Conservation (phyloP, 2,113 vertebrate species). For the Cebidichthys violaceus region DNA sequence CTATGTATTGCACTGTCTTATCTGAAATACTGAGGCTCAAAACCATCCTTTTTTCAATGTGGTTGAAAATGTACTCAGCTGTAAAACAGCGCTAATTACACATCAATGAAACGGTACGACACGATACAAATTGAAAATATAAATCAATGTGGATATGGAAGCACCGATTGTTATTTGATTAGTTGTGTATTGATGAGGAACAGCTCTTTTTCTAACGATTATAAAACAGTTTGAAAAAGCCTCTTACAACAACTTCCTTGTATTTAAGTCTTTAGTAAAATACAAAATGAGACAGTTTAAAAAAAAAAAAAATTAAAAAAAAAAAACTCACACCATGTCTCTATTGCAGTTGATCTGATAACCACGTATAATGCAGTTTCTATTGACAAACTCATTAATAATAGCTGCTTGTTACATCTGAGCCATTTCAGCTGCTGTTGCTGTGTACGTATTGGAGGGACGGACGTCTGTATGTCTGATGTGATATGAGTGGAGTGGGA, state of each 20-base stretch:
- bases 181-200: conserved; percentile 9
- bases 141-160: conserved; percentile 13
- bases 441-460: neutral
- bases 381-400: conserved; percentile 12
- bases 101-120: neutral
- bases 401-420: neutral
- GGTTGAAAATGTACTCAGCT: neutral
- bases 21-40: conserved; percentile 52
- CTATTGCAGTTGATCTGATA: neutral
- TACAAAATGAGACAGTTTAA: conserved; percentile 48
- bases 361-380: neutral
- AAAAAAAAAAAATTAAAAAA: conserved; percentile 14
- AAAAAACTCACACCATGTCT: conserved; percentile 17
- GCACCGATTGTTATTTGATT: conserved; percentile 21
- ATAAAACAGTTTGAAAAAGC: conserved; percentile 28
- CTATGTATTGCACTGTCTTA: conserved; percentile 38
- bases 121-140: conserved; percentile 3
- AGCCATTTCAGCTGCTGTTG: conserved; percentile 5
- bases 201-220: neutral
- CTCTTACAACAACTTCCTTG: neutral
- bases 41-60: conserved; percentile 28
- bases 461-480: neutral
- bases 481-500: neutral
- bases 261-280: conserved; percentile 49
- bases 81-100: neutral